Evolutionary conservation across 2,888 invertebrate genomes (phyloP), one percentile per base, ranked within the genome.

Genomic region (Junonia oenone): DNA sequence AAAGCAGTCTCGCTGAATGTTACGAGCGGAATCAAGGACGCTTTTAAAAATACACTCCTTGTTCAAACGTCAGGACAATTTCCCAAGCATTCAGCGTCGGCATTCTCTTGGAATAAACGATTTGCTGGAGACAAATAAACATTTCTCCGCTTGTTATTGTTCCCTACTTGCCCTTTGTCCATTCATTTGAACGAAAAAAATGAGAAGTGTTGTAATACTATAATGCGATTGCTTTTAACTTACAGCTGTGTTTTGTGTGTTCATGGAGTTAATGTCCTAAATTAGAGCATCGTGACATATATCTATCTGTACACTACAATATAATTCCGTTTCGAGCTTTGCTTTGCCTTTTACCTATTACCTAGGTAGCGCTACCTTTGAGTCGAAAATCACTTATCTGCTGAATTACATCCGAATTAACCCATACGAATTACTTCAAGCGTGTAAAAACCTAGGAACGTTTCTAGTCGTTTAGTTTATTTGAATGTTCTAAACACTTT

Each of bases 31-130:
- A 75, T 72, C 71, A 72, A 67, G 65, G 67, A 66, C 68, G 66
- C 66, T 63, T 69, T 70, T 68, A 65, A 66, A 68, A 69, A 66
- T 66, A 67, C 63, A 68, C 65, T 62, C 57, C 59, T 65, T 65
- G 65, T 66, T 69, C 69, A 71, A 76, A 69, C 68, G 67, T 66
- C 67, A 64, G 66, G 63, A 68, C 68, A 69, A 72, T 72, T 74
- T 75, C 52, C 65, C 65, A 65, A 66, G 71, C 68, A 68, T 71
- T 73, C 69, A 69, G 58, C 66, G 71, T 67, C 65, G 67, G 65
- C 66, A 67, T 74, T 75, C 68, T 67, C 68, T 64, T 58, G 66
- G 66, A 69, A 73, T 72, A 73, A 75, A 71, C 72, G 71, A 69
- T 69, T 66, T 67, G 59, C 63, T 63, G 61, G 63, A 68, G 63